These are phyloP conservation scores for Ophioninae sp. DNA, from an alignment of 2,888 invertebrate genomes.

Conservation along the genomic window DNA sequence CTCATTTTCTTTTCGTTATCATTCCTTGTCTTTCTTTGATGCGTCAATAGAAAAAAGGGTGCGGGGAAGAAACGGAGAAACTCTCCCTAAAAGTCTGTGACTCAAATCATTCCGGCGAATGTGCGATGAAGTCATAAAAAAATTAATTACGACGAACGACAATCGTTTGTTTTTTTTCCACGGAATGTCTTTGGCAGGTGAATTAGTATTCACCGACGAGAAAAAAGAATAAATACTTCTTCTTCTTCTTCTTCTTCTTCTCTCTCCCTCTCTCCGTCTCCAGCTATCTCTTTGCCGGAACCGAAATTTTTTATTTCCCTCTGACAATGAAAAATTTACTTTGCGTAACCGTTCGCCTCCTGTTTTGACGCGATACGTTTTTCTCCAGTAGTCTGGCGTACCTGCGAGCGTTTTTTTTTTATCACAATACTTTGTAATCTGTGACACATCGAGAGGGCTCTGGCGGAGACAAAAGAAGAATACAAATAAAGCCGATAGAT, in stretches of 20 bases:
- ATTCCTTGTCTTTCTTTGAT: too few species aligned
- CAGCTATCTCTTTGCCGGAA: neutral
- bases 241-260: too few species aligned
- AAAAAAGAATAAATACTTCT: slow-evolving; percentile 4
- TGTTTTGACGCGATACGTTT: neutral
- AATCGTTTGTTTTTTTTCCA: neutral
- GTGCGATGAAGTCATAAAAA: neutral
- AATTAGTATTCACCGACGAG: neutral
- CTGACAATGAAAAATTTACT: neutral
- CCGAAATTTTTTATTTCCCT: neutral
- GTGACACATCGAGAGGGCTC: neutral
- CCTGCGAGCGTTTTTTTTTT: neutral
- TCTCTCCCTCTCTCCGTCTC: neutral
- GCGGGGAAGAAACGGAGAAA: too few species aligned
- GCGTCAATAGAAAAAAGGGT: too few species aligned
- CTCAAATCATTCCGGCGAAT: neutral
- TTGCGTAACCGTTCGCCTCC: neutral
- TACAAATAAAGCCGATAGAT: neutral
- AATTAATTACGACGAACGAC: neutral
- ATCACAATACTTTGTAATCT: neutral
- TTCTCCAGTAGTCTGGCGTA: neutral
- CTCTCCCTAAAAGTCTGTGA: too few species aligned
- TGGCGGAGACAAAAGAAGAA: neutral
- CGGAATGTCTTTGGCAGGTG: neutral
- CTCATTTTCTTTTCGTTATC: too few species aligned